Percentiles rank a stretch among this genome's conserved stretches.
These are phyloP conservation scores for Drosophila navojoa DNA, from an alignment of 1,140 invertebrate species.

Conservation along the genomic window DNA sequence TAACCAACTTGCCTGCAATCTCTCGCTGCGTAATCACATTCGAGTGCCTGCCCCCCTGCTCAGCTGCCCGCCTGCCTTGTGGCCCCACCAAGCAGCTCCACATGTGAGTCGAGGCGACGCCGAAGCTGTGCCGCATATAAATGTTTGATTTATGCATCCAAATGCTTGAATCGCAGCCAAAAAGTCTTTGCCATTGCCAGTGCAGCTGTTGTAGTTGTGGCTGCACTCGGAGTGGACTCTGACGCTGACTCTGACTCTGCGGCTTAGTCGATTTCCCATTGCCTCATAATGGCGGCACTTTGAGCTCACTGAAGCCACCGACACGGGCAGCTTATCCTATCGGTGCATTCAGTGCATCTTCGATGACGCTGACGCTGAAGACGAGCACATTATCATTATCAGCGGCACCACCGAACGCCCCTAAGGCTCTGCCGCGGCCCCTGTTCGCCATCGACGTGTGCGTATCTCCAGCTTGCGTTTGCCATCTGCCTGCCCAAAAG, in stretches of 20 bases:
- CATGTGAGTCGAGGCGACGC: slow-evolving; percentile 74
- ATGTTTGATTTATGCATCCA: slow-evolving; percentile 82
- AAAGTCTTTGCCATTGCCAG: slow-evolving; percentile 65
- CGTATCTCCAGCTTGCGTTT: slow-evolving; percentile 61
- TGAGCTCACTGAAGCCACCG: slow-evolving; percentile 68
- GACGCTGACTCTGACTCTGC: slow-evolving; percentile 19
- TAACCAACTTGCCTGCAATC: slow-evolving; percentile 55
- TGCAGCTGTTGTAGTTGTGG: slow-evolving; percentile 64
- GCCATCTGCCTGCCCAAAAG: slow-evolving; percentile 49
- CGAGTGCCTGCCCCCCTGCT: slow-evolving; percentile 59
- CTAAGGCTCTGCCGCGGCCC: slow-evolving; percentile 19
- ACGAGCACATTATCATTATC: slow-evolving; percentile 80
- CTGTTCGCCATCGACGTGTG: slow-evolving; percentile 48
- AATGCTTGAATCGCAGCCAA: slow-evolving; percentile 81
- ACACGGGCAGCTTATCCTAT: slow-evolving; percentile 57
- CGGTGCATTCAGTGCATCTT: slow-evolving; percentile 56
- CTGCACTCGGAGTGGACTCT: slow-evolving; percentile 33
- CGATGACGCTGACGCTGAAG: slow-evolving; percentile 51
- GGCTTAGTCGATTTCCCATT: slow-evolving; percentile 44
- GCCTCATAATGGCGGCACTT: slow-evolving; percentile 75
- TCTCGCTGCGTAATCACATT: slow-evolving; percentile 81
- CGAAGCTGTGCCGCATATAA: slow-evolving; percentile 79
- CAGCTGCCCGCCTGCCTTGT: slow-evolving; percentile 27
- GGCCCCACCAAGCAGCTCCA: slow-evolving; percentile 43
- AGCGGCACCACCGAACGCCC: slow-evolving; percentile 30